Conservation (phyloP, 2,888 invertebrate genomes). For the Galerucella nymphaeae region DNA sequence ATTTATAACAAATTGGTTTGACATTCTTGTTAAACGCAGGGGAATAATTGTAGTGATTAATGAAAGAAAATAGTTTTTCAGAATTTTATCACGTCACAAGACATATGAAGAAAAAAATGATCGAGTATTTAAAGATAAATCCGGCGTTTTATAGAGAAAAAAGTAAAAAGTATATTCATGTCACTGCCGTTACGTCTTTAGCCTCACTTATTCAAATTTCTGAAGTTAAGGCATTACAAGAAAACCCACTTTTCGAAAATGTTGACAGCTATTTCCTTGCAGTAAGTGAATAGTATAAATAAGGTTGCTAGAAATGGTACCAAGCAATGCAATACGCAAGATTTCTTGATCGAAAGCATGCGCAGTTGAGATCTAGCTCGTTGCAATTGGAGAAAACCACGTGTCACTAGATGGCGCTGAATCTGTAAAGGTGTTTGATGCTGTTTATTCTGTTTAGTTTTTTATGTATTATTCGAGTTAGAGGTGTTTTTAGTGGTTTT, state of each 20-base stretch:
- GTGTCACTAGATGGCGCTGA: too few relatives aligned
- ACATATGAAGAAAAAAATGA: slow-evolving; percentile 15
- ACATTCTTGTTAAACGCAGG: too few relatives aligned
- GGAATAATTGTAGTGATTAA: not conserved
- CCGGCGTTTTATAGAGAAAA: slow-evolving; percentile 25
- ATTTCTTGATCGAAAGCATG: too few relatives aligned
- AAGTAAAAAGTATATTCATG: slow-evolving; percentile 22
- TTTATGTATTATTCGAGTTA: too few relatives aligned
- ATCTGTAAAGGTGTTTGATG: too few relatives aligned
- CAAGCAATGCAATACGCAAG: too few relatives aligned
- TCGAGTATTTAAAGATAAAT: slow-evolving; percentile 20
- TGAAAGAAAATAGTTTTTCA: slow-evolving; percentile 5
- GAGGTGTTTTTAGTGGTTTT: too few relatives aligned
- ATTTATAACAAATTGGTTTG: too few relatives aligned
- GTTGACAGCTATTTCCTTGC: slow-evolving; percentile 39
- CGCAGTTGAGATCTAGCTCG: too few relatives aligned
- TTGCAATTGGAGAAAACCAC: too few relatives aligned
- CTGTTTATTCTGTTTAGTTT: too few relatives aligned
- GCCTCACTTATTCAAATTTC: slow-evolving; percentile 18
- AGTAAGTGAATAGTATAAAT: slow-evolving; percentile 28
- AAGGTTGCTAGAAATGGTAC: not conserved
- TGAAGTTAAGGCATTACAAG: slow-evolving; percentile 22
- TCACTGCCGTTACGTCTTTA: slow-evolving; percentile 19
- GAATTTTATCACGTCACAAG: slow-evolving; percentile 12
- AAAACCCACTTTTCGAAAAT: slow-evolving; percentile 33